A percentile compares a stretch with the other conserved stretches of the same genome.
phyloP scores from a whole-genome alignment of 2,888 invertebrate species.

The Philereme vetulata region DNA sequence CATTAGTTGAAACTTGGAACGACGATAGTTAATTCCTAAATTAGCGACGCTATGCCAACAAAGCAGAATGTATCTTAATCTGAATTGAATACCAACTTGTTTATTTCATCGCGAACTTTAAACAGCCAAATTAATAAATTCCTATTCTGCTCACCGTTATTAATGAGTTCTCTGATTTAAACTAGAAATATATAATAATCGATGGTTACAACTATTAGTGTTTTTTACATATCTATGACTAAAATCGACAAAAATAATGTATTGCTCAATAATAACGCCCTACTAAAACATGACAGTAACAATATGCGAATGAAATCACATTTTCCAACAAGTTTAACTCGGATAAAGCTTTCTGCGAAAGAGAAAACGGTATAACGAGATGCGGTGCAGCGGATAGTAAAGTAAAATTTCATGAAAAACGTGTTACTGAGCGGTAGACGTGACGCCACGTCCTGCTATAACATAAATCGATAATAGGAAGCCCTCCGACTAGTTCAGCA shows the following conservation, averaged over 20 bases:
- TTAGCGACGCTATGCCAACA: neutral
- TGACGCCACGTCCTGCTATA: constrained; percentile 65
- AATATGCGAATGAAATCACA: constrained; percentile 59
- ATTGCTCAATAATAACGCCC: neutral
- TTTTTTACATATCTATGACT: neutral
- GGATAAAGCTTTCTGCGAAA: constrained; percentile 63
- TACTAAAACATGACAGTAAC: neutral
- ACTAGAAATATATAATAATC: neutral
- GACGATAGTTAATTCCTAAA: neutral
- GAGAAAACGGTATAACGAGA: constrained; percentile 57
- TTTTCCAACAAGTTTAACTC: constrained; percentile 69
- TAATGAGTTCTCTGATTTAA: constrained; percentile 28
- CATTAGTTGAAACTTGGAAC: no score
- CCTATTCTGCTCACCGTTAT: constrained; percentile 29
- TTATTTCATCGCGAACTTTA: constrained; percentile 31
- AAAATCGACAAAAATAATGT: neutral
- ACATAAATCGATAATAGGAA: constrained; percentile 83
- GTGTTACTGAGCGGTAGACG: constrained; percentile 53
- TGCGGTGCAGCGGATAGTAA: constrained; percentile 57
- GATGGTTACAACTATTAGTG: neutral
- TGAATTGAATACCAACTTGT: constrained; percentile 20
- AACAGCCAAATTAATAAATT: constrained; percentile 30
- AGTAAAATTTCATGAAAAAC: constrained; percentile 66
- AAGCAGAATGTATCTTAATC: constrained; percentile 12
- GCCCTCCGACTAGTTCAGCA: constrained; percentile 83